These are phyloP conservation scores for Metopolophium dirhodum DNA, from an alignment of 1,140 invertebrate genomes.

Conservation along the genomic window DNA sequence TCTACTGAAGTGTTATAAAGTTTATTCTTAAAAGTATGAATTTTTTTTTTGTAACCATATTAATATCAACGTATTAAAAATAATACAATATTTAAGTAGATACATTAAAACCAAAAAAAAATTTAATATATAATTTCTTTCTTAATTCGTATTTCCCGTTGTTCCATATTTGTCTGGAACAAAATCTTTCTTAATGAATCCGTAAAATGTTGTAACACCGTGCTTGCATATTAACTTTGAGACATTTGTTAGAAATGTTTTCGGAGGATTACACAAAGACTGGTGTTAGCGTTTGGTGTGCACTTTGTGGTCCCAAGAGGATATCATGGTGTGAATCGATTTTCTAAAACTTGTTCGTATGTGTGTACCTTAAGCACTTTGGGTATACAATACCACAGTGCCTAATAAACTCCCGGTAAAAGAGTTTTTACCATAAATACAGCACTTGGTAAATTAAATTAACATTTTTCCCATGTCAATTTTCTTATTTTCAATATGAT, in stretches of 20 bases:
- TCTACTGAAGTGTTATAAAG: not conserved
- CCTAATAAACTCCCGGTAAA: not conserved
- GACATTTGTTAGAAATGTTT: not conserved
- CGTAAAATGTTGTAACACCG: not conserved
- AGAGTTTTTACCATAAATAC: conserved; percentile 8
- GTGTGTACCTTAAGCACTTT: not conserved
- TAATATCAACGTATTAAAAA: too few species aligned
- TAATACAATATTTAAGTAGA: not conserved
- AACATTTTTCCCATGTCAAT: not conserved
- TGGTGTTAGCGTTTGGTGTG: not conserved
- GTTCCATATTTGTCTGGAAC: too few species aligned
- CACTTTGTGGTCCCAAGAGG: not conserved
- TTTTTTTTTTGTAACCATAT: not conserved
- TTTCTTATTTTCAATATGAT: not conserved
- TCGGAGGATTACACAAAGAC: not conserved
- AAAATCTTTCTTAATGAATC: not conserved
- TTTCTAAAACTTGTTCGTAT: conserved; percentile 9
- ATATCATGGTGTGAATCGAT: not conserved
- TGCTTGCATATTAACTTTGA: not conserved
- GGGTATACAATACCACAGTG: not conserved
- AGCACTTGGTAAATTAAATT: not conserved
- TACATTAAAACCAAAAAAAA: not conserved
- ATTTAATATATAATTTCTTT: too few species aligned
- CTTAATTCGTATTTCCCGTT: not conserved
- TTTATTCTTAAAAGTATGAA: not conserved